phyloP scores from a whole-genome alignment of 2,113 vertebrate species.

The Bujurquina vittata region DNA sequence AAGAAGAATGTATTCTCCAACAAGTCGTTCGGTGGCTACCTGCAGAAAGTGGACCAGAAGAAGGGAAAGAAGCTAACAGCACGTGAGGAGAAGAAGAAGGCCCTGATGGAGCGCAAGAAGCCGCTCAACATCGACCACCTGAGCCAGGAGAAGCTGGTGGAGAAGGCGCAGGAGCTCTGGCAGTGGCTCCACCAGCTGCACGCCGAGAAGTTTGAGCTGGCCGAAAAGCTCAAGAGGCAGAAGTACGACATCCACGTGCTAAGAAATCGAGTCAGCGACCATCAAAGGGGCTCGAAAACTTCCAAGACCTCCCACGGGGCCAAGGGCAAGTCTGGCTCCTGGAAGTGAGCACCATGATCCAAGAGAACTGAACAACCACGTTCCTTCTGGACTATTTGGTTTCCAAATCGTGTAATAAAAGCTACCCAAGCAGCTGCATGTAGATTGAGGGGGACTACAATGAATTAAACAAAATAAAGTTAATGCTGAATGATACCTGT shows the following conservation, averaged over 20 bases:
- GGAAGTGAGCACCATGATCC: conserved; percentile 67
- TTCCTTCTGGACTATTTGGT: conserved; percentile 35
- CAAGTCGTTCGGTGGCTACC: conserved; percentile 81
- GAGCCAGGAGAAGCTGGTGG: conserved; percentile 82
- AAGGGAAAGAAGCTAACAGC: conserved; percentile 83
- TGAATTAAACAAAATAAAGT: background rate
- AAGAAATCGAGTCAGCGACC: conserved; percentile 92
- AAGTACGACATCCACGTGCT: conserved; percentile 96
- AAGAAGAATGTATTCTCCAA: conserved; percentile 95
- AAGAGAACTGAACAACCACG: background rate
- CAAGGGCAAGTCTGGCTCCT: conserved; percentile 77
- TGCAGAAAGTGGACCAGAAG: conserved; percentile 83
- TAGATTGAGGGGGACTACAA: background rate
- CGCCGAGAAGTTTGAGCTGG: conserved; percentile 92
- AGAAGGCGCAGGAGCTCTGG: conserved; percentile 93
- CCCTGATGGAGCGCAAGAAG: conserved; percentile 78
- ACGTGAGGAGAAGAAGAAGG: conserved; percentile 84
- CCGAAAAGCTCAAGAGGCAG: conserved; percentile 93
- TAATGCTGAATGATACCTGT: background rate
- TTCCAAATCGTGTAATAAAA: background rate
- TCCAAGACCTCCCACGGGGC: conserved; percentile 72
- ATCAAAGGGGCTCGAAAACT: conserved; percentile 89
- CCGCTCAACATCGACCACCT: conserved; percentile 84
- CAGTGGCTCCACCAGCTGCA: conserved; percentile 89
- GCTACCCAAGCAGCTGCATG: background rate